Percentiles rank a stretch among this genome's conserved stretches.
phyloP scores from a whole-genome alignment of 2,113 vertebrate species.

The Marmota flaviventris region DNA sequence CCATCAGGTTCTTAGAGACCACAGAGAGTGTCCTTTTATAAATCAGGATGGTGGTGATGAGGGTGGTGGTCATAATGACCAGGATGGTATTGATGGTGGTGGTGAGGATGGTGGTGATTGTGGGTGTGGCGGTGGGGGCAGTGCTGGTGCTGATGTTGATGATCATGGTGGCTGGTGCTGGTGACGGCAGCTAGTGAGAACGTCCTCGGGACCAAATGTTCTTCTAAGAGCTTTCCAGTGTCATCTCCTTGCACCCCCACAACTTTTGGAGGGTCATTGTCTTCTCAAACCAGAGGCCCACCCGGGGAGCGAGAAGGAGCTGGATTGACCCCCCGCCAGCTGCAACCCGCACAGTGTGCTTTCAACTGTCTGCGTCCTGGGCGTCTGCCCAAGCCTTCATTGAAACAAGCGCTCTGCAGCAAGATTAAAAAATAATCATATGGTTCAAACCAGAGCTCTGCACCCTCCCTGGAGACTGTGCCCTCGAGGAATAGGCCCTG shows the following conservation, averaged over 20 bases:
- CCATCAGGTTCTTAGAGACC: background rate
- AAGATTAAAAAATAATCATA: conserved; percentile 51
- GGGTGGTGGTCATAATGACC: no score
- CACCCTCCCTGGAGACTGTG: background rate
- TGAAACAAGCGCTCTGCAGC: conserved; percentile 65
- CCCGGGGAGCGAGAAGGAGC: background rate
- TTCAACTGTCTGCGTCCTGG: conserved; percentile 66
- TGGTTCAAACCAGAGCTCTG: conserved; percentile 41
- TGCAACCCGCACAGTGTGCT: conserved; percentile 44
- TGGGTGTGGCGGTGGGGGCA: background rate
- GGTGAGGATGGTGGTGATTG: background rate
- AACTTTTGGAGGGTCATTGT: background rate
- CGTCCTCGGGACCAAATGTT: background rate
- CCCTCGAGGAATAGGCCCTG: conserved; percentile 18
- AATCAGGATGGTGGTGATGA: background rate
- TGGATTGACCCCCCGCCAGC: background rate
- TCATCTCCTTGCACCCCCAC: background rate
- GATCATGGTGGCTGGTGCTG: background rate
- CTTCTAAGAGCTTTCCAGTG: background rate
- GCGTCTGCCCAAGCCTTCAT: conserved; percentile 63
- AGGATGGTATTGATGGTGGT: background rate
- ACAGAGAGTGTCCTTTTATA: background rate
- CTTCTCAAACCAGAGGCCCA: background rate
- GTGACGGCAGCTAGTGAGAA: background rate
- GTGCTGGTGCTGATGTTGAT: no score